Evolutionary conservation across 2,797 vertebrate species (phyloP), one percentile per base, ranked within the genome.

Genomic region (Fistularia tabacaria): DNA sequence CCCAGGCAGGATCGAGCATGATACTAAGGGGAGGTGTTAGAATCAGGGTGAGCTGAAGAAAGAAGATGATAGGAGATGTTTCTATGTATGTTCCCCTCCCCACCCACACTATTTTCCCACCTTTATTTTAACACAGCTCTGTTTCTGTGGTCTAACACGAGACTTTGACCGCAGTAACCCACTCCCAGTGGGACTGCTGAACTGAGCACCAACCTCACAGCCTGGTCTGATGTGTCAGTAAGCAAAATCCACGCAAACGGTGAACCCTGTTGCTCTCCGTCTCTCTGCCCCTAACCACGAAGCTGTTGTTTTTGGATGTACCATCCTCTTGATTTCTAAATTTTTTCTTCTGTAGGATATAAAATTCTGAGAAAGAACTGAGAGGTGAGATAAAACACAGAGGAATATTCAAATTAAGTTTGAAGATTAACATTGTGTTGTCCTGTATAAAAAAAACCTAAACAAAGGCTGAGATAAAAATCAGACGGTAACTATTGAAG

Each of bases 141-240:
- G 61, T 66, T 83, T 76, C 40, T 74, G 77, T 71, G 72, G 76
- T 79, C 79, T 71, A 76, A 77, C 79, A 69, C 66, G 13, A 64
- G 55, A 41, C 59, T 78, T 64, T 56, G 71, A 84, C 80, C 83
- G 72, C 67, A 76, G 82, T 86, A 85, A 82, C 80, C 69, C 72
- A 64, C 75, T 83, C 80, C 85, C 85, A 59, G 62, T 59, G 85
- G 86, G 83, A 84, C 71, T 7, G 14, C 60, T 81, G 79, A 85
- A 86, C 85, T 76, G 62, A 65, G 63, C 55, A 38, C 64, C 83
- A 82, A 84, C 81, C 84, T 85, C 69, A 63, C 80, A 82, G 77
- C 68, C 80, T 59, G 74, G 60, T 57, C 77, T 78, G 72, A 79
- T 78, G 80, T 79, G 80, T 77, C 71, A 80, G 74, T 77, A 69